Conservation (phyloP, 2,113 vertebrate species). For the Elachura formosa region DNA sequence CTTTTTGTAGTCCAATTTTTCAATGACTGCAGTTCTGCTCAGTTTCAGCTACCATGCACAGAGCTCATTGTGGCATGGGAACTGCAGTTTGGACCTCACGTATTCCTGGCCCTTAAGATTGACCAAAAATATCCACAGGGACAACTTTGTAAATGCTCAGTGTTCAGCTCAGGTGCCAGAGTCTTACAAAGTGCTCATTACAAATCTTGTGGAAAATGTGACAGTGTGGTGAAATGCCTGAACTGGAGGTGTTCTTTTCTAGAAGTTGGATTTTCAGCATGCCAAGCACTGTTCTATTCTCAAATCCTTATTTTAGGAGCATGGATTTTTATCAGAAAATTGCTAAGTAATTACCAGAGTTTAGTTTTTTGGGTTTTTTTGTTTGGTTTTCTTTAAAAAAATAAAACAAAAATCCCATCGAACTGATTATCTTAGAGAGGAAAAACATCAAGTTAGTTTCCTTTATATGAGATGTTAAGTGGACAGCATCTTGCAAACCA, state of each 20-base stretch:
- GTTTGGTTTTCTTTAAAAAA: neutral
- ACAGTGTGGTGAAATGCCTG: neutral
- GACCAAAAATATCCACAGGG: neutral
- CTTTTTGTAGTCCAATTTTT: neutral
- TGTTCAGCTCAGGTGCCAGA: conserved; percentile 32
- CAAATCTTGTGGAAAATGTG: conserved; percentile 59
- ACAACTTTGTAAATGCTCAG: neutral
- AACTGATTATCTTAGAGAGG: neutral
- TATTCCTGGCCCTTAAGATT: neutral
- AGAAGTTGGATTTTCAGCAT: neutral
- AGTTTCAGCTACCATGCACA: neutral
- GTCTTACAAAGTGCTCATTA: conserved; percentile 20
- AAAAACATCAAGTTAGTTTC: neutral
- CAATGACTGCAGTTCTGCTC: neutral
- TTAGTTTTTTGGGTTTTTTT: too few species aligned
- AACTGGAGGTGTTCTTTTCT: neutral
- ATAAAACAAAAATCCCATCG: neutral
- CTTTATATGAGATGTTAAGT: conserved; percentile 7
- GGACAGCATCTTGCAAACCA: conserved; percentile 7
- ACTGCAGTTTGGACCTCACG: neutral
- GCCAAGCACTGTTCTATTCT: neutral
- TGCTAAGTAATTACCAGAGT: neutral
- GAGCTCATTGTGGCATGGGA: neutral
- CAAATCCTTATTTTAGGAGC: neutral
- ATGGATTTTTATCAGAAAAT: neutral